phyloP scores from a whole-genome alignment of 2,113 vertebrate species.

The Eidolon helvum region DNA sequence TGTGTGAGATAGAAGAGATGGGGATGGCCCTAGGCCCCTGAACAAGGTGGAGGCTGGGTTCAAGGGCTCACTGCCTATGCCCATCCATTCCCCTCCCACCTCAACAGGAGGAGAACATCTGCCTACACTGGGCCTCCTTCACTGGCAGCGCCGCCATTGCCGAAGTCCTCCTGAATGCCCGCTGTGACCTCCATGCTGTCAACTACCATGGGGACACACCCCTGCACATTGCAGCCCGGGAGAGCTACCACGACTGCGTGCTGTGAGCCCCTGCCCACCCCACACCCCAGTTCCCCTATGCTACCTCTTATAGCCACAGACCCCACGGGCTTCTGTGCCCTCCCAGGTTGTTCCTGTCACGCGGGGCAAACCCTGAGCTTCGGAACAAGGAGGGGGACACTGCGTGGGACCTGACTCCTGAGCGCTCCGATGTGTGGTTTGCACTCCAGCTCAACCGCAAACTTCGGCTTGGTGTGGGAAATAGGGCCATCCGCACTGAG shows the following conservation, averaged over 20 bases:
- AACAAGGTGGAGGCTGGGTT: too few species aligned
- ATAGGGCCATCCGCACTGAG: conserved; percentile 90
- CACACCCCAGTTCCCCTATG: rapidly evolving
- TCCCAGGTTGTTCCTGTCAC: conserved; percentile 91
- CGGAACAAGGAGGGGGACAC: conserved; percentile 94
- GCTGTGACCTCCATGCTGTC: conserved; percentile 89
- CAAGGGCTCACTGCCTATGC: background rate
- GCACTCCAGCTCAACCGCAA: conserved; percentile 94
- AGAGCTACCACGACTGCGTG: conserved; percentile 91
- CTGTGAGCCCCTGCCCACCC: conserved; percentile 83
- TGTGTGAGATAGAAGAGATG: too few species aligned
- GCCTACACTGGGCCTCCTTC: conserved; percentile 94
- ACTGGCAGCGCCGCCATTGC: conserved; percentile 92
- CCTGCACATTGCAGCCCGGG: conserved; percentile 91
- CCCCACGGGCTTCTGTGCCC: too few species aligned
- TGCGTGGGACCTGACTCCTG: conserved; percentile 86
- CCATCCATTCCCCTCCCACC: background rate
- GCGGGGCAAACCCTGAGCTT: conserved; percentile 91
- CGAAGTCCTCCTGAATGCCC: conserved; percentile 91
- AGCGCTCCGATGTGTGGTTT: conserved; percentile 92
- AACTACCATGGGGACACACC: conserved; percentile 94
- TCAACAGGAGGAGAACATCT: conserved; percentile 91
- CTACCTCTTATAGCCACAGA: rapidly evolving
- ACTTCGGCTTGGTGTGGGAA: conserved; percentile 89
- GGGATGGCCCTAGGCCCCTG: too few species aligned